Evolutionary conservation across 2,888 invertebrate genomes (phyloP), one percentile per base, ranked within the genome.

Genomic region (Spodoptera exigua): DNA sequence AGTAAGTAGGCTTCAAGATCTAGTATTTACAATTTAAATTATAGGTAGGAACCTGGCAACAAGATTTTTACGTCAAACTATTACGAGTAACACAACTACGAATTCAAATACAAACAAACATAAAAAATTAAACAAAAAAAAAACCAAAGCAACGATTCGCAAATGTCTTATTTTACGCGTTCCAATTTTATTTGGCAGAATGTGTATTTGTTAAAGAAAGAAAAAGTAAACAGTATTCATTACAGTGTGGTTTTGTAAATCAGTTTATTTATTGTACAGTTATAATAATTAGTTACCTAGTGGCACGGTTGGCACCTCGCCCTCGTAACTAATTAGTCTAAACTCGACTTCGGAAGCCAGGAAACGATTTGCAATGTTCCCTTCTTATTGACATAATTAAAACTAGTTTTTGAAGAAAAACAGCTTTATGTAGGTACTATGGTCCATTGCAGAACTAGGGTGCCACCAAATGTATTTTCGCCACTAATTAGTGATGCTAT

Each of bases 291-390:
- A 59, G 64, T 69, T 60, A 64, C 55, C 56, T 16, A 55, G 18
- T 69, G 70, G 36, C 74, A 63, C 69, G 59, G 45, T 74, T 71
- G 70, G 70, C 70, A 74, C 5, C 16, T 16, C 53, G 70, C 70
- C 70, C 56, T 69, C 17, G 14, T 10, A 7, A 18, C 55, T 73
- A 63, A 74, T 69, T 70, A 70, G 60, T 51, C 18, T 32, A 61
- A 37, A 34, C 36, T 16, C 32, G 27, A 53, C 52, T 55, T 70
- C 45, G 52, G 46, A 61, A 61, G 49, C 44, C 55, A 13, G 18
- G 10, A 55, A 54, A 53, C 56, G 40, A 35, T 36, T 16, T 14
- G 40, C 39, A 32, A 64, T 51, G 21, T 41, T 7, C 9, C n/a
- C 7, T 40, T 55, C 54, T 45, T 21, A 49, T 14, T 21, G 13